These are phyloP conservation scores for Fregetta grallaria DNA, from an alignment of 2,113 vertebrate genomes.

Conservation along the genomic window DNA sequence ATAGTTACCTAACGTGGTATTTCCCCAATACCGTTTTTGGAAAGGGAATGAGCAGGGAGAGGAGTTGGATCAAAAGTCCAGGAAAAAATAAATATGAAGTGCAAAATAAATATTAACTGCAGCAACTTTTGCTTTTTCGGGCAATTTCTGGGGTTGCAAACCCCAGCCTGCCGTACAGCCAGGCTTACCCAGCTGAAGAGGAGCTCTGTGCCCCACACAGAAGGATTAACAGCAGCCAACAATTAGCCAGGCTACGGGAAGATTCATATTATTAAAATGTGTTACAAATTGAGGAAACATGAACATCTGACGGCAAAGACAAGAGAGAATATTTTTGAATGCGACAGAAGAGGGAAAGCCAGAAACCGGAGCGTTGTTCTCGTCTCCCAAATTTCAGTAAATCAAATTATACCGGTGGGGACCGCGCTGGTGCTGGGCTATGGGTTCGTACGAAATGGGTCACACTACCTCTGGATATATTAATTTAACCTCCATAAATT, in stretches of 20 bases:
- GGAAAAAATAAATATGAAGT: neutral
- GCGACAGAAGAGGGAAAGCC: neutral
- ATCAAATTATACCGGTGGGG: neutral
- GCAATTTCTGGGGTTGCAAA: neutral
- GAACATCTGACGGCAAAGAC: neutral
- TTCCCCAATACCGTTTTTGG: rapidly evolving
- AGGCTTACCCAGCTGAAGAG: neutral
- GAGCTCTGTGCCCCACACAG: neutral
- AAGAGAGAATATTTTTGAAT: neutral
- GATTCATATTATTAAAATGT: neutral
- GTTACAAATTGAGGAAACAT: neutral
- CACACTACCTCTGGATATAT: neutral
- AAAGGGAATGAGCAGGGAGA: neutral
- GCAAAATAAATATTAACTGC: neutral
- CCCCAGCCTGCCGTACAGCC: neutral
- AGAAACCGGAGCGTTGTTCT: neutral
- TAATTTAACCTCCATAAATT: neutral
- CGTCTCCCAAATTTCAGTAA: neutral
- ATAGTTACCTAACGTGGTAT: rapidly evolving
- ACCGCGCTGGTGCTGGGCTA: neutral
- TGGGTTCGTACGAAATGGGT: neutral
- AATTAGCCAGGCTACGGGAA: neutral
- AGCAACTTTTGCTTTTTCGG: neutral
- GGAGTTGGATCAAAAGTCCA: neutral
- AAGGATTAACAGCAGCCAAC: neutral